Percentiles rank a stretch among this genome's conserved stretches.
These are phyloP conservation scores for Drosophila bifasciata DNA, from an alignment of 1,140 invertebrate species.

Conservation along the genomic window DNA sequence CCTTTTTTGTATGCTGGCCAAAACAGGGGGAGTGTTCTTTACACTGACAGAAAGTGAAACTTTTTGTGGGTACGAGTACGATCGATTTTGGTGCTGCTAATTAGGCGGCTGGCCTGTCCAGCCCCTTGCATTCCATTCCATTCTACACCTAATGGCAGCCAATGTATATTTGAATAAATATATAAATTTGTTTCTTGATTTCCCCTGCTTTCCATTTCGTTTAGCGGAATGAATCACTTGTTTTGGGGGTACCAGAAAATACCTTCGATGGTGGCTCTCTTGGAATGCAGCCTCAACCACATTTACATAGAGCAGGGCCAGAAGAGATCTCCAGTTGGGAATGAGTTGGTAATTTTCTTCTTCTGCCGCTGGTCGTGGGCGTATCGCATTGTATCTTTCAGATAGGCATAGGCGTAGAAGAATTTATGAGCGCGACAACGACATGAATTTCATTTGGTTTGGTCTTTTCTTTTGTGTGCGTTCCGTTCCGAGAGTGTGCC, in stretches of 20 bases:
- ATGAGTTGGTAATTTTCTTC: slow-evolving; percentile 47
- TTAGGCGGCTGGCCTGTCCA: slow-evolving; percentile 18
- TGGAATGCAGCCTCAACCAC: slow-evolving; percentile 45
- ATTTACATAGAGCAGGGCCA: slow-evolving; percentile 39
- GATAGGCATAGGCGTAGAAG: slow-evolving; percentile 43
- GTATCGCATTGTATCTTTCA: slow-evolving; percentile 41
- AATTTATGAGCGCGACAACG: slow-evolving; percentile 59
- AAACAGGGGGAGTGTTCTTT: slow-evolving; percentile 28
- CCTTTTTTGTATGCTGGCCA: slow-evolving; percentile 2
- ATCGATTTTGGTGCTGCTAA: too few relatives aligned
- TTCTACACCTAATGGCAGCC: neutral
- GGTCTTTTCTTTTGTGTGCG: slow-evolving; percentile 27
- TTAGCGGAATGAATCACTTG: slow-evolving; percentile 38
- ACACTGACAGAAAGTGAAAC: slow-evolving; percentile 45
- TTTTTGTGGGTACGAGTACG: neutral
- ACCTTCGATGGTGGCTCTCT: slow-evolving; percentile 30
- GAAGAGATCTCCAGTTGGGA: slow-evolving; percentile 19
- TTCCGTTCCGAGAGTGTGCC: slow-evolving; percentile 40
- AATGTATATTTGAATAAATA: slow-evolving; percentile 29
- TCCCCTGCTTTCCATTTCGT: slow-evolving; percentile 54
- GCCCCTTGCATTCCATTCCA: slow-evolving; percentile 24
- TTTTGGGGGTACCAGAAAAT: slow-evolving; percentile 18
- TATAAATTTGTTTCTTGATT: slow-evolving; percentile 2
- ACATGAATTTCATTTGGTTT: slow-evolving; percentile 56
- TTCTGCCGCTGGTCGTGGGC: slow-evolving; percentile 10